Conservation (phyloP, 2,797 vertebrate genomes). For the Pygocentrus nattereri region DNA sequence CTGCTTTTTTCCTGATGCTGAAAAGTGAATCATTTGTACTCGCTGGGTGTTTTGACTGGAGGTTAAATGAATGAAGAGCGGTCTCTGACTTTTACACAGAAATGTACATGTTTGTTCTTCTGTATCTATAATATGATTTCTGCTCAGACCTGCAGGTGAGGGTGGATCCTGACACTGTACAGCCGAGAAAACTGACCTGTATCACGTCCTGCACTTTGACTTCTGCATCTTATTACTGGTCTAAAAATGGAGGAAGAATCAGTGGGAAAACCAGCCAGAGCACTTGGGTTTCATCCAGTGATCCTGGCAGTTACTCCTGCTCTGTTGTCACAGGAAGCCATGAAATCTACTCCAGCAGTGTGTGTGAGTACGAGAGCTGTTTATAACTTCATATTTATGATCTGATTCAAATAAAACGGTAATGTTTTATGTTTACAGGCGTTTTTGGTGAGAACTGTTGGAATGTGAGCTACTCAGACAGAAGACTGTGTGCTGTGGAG, state of each 20-base stretch:
- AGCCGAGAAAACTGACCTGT: slow-evolving; percentile 10
- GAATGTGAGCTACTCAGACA: slow-evolving; percentile 46
- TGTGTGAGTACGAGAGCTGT: slow-evolving; percentile 40
- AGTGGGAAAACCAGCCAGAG: rapidly evolving
- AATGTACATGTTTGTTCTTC: no score
- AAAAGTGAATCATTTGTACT: no score
- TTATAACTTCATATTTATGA: not conserved
- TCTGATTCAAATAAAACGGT: not conserved
- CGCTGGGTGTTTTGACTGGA: no score
- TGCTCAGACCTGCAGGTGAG: no score
- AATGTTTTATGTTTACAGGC: slow-evolving; percentile 53
- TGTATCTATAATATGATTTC: no score
- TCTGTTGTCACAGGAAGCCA: rapidly evolving
- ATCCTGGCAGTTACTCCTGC: not conserved
- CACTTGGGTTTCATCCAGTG: rapidly evolving
- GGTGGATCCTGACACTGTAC: no score
- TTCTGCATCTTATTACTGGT: slow-evolving; percentile 17
- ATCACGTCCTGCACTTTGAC: slow-evolving; percentile 17
- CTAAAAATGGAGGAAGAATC: slow-evolving; percentile 6
- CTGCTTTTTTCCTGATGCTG: no score
- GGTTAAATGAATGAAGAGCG: no score
- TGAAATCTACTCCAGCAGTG: not conserved
- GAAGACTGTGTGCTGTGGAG: slow-evolving; percentile 49
- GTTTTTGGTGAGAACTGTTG: not conserved
- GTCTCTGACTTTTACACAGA: no score